Percentiles rank a stretch among this genome's conserved stretches.
These are phyloP conservation scores for Martes martes DNA, from an alignment of 2,113 vertebrate species.

Conservation along the genomic window DNA sequence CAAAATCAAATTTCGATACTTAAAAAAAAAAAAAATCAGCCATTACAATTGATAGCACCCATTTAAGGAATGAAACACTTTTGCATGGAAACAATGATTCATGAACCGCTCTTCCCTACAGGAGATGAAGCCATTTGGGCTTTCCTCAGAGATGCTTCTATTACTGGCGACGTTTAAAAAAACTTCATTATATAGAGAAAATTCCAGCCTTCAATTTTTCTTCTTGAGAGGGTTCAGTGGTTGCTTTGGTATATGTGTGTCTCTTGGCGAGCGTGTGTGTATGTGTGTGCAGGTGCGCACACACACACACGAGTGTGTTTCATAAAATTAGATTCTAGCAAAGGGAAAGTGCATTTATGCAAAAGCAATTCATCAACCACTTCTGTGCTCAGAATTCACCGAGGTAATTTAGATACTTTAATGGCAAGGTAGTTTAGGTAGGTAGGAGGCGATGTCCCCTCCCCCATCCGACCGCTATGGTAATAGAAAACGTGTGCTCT, in stretches of 20 bases:
- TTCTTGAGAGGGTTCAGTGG: slow-evolving; percentile 82
- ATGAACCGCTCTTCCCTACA: slow-evolving; percentile 79
- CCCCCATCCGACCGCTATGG: slow-evolving; percentile 78
- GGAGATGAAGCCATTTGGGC: slow-evolving; percentile 79
- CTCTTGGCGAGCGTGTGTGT: slow-evolving; percentile 27
- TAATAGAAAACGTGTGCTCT: slow-evolving; percentile 81
- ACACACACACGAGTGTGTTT: slow-evolving; percentile 53
- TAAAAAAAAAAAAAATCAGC: slow-evolving; percentile 67
- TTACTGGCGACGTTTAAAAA: slow-evolving; percentile 79
- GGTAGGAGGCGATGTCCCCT: slow-evolving; percentile 82
- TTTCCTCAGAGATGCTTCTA: slow-evolving; percentile 81
- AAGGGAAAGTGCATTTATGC: slow-evolving; percentile 87
- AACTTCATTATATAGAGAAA: slow-evolving; percentile 84
- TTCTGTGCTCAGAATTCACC: slow-evolving; percentile 89
- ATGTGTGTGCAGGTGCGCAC: not conserved
- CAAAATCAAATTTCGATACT: slow-evolving; percentile 77
- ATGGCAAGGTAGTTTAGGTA: slow-evolving; percentile 88
- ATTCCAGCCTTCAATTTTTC: slow-evolving; percentile 84
- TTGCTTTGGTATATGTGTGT: slow-evolving; percentile 75
- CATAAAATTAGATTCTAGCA: slow-evolving; percentile 85
- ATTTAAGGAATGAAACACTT: slow-evolving; percentile 80
- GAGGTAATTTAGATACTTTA: slow-evolving; percentile 90
- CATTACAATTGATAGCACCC: slow-evolving; percentile 72
- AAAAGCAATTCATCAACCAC: slow-evolving; percentile 90
- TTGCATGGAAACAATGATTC: slow-evolving; percentile 79